Evolutionary conservation across 2,113 vertebrate genomes (phyloP), one percentile per base, ranked within the genome.

Genomic region (Blennius ocellaris): DNA sequence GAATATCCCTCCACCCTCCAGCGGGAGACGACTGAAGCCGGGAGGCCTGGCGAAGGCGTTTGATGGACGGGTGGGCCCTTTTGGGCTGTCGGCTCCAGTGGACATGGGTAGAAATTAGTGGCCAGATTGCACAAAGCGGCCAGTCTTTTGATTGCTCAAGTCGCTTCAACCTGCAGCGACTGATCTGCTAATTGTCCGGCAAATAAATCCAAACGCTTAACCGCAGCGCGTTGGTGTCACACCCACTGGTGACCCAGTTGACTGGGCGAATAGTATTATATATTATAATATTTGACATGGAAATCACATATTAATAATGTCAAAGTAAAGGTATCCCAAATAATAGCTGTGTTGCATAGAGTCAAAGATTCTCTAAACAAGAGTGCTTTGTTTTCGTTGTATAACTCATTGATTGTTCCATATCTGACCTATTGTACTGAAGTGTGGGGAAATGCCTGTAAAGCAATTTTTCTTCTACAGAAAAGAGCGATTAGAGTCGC

Each of bases 1-100:
- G 66, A 78, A 88, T 64, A 86, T 69, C 72, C 74, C 39, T 80
- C 63, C 60, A 54, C 41, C 78, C 52, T 76, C 68, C 21, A 76
- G 57, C 8, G 3, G 65, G 69, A 82, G 67, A 61, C 6, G 55
- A 48, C 66, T 55, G 53, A 15, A 57, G 73, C 69, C 54, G 48
- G 6, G 7, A 48, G 51, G 63, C 40, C 69, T 69, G 7, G 43
- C 7, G 38, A 17, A 44, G 12, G 62, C 38, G 44, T 73, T 59
- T 59, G 49, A 64, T 60, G 50, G 45, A 51, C 6, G 60, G 50
- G 58, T 16, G 50, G 58, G n/a, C n/a, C n/a, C n/a, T 47, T 39
- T 30, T 14, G 44, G 36, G n/a, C 37, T 47, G 8, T 12, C 66
- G 53, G 68, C 63, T 63, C 56, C 1, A 36, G 11, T 41, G 39